Evolutionary conservation across 2,113 vertebrate species (phyloP).

Genomic region (Thamnaconus septentrionalis): DNA sequence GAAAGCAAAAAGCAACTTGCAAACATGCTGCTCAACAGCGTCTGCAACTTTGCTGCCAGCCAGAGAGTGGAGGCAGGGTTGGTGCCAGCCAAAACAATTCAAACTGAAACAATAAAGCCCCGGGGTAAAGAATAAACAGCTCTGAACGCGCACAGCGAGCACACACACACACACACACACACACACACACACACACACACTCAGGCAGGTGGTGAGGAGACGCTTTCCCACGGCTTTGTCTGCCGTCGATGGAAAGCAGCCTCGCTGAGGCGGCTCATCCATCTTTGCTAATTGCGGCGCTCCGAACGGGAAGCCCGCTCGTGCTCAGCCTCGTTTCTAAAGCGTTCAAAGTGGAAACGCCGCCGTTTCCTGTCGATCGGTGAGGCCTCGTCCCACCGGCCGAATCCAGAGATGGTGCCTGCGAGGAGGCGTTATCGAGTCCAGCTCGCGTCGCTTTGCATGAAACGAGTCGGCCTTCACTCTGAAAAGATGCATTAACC

Average conservation of each 20-base stretch:
- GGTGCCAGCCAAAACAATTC: constrained; percentile 17
- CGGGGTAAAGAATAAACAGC: constrained; percentile 1
- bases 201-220: constrained; percentile 17
- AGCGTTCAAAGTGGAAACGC: too few relatives aligned
- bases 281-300: constrained; percentile 12
- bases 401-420: too few relatives aligned
- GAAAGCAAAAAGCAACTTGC: too few relatives aligned
- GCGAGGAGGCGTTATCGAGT: too few relatives aligned
- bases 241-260: background rate
- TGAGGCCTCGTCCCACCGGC: too few relatives aligned
- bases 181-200: background rate
- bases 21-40: too few relatives aligned
- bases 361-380: too few relatives aligned
- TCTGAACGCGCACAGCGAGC: constrained; percentile 6
- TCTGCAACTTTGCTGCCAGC: too few relatives aligned
- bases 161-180: constrained; percentile 21
- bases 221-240: constrained; percentile 3
- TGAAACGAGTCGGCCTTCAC: constrained; percentile 13
- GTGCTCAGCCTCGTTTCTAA: too few relatives aligned
- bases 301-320: background rate
- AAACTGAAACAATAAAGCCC: constrained; percentile 22
- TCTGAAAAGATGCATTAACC: constrained; percentile 17
- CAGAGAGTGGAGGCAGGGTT: constrained; percentile 4
- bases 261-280: constrained; percentile 13
- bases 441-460: background rate